Percentiles rank a stretch among this genome's conserved stretches.
phyloP scores from a whole-genome alignment of 2,888 invertebrate species.

The Drepana falcataria region DNA sequence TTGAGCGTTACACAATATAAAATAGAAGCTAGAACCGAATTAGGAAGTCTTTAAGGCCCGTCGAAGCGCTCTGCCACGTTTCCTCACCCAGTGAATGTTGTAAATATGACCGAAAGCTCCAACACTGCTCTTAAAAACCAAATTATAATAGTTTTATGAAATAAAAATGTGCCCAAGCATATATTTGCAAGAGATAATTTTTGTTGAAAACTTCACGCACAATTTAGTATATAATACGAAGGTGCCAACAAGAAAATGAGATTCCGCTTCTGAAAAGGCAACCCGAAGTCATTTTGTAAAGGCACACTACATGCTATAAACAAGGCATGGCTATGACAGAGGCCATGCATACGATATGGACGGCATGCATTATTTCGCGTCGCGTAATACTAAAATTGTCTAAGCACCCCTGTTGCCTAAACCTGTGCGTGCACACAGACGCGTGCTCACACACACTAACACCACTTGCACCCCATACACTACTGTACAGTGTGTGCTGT shows the following conservation, averaged over 20 bases:
- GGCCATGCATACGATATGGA: constrained; percentile 51
- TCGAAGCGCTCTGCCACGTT: no score
- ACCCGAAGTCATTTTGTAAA: constrained; percentile 32
- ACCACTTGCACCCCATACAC: constrained; percentile 45
- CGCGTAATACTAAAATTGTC: constrained; percentile 72
- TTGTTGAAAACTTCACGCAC: constrained; percentile 2
- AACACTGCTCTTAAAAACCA: no score
- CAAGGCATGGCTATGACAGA: constrained; percentile 34
- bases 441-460: constrained; percentile 24
- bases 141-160: no score
- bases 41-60: no score
- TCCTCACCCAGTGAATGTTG: no score
- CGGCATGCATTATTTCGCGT: constrained; percentile 61
- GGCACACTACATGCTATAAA: constrained; percentile 30
- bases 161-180: background rate
- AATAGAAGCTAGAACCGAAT: no score
- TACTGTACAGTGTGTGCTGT: constrained; percentile 47
- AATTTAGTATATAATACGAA: background rate
- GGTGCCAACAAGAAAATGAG: constrained; percentile 15
- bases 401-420: constrained; percentile 66
- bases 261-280: constrained; percentile 25
- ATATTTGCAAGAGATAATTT: background rate
- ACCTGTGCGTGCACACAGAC: constrained; percentile 30
- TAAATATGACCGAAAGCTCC: no score
- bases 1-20: no score